A percentile compares a stretch with the other conserved stretches of the same genome.
Conservation (phyloP, 2,888 invertebrate genomes). For the Acanthosepion pharaonis region DNA sequence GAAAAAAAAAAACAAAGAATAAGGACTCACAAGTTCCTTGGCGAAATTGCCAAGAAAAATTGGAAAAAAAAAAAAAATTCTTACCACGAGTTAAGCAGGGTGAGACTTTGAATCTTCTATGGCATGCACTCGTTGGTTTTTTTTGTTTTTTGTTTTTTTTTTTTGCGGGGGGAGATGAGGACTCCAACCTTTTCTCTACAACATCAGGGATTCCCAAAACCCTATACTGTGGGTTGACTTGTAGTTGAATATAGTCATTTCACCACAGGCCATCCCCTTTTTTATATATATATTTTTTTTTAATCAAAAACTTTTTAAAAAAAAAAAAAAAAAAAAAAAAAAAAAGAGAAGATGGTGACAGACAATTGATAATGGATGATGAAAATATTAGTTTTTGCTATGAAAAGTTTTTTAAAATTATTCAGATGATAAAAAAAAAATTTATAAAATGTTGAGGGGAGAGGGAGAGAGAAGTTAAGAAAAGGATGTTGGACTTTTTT, state of each 20-base stretch:
- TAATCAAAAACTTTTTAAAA: background rate
- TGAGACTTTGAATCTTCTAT: background rate
- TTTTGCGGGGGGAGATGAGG: background rate
- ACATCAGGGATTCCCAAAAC: conserved; percentile 33
- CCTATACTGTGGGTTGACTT: conserved; percentile 2
- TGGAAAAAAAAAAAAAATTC: background rate
- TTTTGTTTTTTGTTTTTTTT: background rate
- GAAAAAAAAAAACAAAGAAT: background rate
- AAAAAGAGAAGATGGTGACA: background rate
- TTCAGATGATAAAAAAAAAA: background rate
- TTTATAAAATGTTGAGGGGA: background rate
- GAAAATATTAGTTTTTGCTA: background rate
- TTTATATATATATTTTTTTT: conserved; percentile 33
- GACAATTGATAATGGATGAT: background rate
- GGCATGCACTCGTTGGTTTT: background rate
- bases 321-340: background rate
- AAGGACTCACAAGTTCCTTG: background rate
- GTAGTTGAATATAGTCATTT: background rate
- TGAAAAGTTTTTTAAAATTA: background rate
- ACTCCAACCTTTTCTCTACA: conserved; percentile 20
- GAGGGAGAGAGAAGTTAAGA: background rate
- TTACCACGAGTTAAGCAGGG: conserved; percentile 13
- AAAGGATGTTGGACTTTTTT: background rate
- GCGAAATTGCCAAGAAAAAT: background rate
- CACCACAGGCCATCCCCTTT: background rate